Percentiles rank a stretch among this genome's conserved stretches.
Conservation (phyloP, 2,888 invertebrate genomes). For the Notodonta ziczac region DNA sequence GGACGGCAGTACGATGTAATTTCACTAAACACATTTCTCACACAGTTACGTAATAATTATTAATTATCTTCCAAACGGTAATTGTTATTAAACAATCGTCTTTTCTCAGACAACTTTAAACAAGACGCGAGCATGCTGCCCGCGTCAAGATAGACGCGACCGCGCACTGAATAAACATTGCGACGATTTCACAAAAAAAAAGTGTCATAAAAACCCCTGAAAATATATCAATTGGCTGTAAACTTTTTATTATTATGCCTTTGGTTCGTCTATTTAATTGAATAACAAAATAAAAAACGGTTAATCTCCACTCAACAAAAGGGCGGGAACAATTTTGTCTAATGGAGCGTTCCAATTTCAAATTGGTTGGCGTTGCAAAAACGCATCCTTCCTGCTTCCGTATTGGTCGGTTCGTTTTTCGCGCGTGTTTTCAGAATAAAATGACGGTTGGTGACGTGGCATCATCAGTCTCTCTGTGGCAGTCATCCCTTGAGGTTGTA, state of each 20-base stretch:
- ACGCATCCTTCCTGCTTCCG: conserved; percentile 79
- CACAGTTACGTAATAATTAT: neutral
- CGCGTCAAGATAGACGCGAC: conserved; percentile 19
- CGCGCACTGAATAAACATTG: neutral
- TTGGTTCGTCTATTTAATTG: conserved; percentile 13
- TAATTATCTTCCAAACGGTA: neutral
- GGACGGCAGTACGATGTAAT: no score
- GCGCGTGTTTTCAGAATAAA: conserved; percentile 63
- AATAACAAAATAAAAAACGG: conserved; percentile 41
- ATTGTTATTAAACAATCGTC: neutral
- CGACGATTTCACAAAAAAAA: conserved; percentile 3
- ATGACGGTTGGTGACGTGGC: conserved; percentile 36
- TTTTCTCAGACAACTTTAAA: neutral
- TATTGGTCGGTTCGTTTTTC: conserved; percentile 63
- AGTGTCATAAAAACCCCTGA: neutral
- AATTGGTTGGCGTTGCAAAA: conserved; percentile 60
- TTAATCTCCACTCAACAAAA: conserved; percentile 58
- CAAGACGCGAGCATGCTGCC: conserved; percentile 18
- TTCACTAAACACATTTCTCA: neutral
- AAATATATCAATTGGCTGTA: conserved; percentile 9
- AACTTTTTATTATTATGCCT: conserved; percentile 33
- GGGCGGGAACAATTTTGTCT: conserved; percentile 69
- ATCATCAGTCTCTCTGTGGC: conserved; percentile 60
- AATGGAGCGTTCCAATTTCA: conserved; percentile 71
- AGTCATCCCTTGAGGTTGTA: conserved; percentile 52